Evolutionary conservation across 2,113 vertebrate genomes (phyloP).

Genomic region (Anguilla rostrata): DNA sequence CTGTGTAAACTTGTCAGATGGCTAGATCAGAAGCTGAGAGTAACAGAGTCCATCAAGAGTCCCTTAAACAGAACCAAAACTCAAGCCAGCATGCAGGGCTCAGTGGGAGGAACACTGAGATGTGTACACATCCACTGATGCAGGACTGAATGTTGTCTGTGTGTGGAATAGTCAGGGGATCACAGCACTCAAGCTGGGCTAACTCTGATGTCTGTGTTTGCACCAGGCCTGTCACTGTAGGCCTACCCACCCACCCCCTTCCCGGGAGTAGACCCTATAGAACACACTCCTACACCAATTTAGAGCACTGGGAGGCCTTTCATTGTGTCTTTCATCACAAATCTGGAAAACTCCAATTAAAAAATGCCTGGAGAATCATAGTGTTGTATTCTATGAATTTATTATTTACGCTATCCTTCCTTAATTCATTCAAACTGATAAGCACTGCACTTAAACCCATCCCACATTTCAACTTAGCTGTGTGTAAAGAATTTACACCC

Average conservation of each 20-base stretch:
- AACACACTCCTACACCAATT: not conserved
- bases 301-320: not conserved
- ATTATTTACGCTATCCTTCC: not conserved
- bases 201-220: not conserved
- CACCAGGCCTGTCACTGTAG: constrained; percentile 30
- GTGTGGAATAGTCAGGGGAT: constrained; percentile 48
- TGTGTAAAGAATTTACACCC: not conserved
- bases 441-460: not conserved
- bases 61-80: not conserved
- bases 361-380: not conserved
- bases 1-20: not conserved
- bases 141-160: constrained; percentile 44
- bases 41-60: not conserved
- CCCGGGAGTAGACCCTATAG: not conserved
- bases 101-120: constrained; percentile 20
- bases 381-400: not conserved
- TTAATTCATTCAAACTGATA: not conserved
- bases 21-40: not conserved
- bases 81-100: not conserved
- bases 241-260: constrained; percentile 34
- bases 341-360: too few relatives aligned
- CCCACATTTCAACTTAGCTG: not conserved
- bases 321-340: not conserved
- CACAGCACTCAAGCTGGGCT: constrained; percentile 10
- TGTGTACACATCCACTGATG: constrained; percentile 45